Percentiles rank a stretch among this genome's conserved stretches.
These are phyloP conservation scores for Ptychobarbus kaznakovi DNA, from an alignment of 2,797 vertebrate genomes.

Conservation along the genomic window DNA sequence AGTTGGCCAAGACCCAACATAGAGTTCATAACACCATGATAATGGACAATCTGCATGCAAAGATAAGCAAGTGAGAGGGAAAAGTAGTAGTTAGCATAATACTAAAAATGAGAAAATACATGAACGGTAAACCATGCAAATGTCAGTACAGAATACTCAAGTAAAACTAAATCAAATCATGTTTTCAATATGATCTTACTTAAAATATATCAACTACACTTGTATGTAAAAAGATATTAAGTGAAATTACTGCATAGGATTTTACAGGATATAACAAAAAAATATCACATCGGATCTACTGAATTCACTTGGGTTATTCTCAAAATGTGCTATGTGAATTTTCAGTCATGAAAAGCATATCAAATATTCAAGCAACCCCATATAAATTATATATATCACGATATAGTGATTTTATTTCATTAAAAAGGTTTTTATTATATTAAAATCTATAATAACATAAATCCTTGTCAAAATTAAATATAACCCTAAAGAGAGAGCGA, in stretches of 20 bases:
- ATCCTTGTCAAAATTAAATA: too few species aligned
- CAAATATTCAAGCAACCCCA: not conserved
- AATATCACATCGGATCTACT: not conserved
- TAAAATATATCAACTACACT: not conserved
- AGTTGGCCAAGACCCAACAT: constrained; percentile 97
- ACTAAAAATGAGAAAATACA: not conserved
- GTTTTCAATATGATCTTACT: not conserved
- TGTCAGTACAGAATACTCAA: not conserved
- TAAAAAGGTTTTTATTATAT: too few species aligned
- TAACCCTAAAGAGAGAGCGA: too few species aligned
- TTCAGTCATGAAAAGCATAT: not conserved
- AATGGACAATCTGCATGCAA: constrained; percentile 88
- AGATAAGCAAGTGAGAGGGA: not conserved
- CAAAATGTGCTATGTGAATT: not conserved
- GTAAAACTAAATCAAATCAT: not conserved
- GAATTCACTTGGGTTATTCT: not conserved
- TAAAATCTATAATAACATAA: too few species aligned
- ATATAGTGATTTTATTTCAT: too few species aligned
- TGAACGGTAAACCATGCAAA: not conserved
- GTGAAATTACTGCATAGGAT: not conserved
- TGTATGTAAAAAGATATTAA: not conserved
- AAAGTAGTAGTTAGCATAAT: not conserved
- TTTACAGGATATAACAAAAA: not conserved
- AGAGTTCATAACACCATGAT: constrained; percentile 96
- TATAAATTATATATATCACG: too few species aligned